Evolutionary conservation across 2,888 invertebrate species (phyloP).

Genomic region (Emesis furor): DNA sequence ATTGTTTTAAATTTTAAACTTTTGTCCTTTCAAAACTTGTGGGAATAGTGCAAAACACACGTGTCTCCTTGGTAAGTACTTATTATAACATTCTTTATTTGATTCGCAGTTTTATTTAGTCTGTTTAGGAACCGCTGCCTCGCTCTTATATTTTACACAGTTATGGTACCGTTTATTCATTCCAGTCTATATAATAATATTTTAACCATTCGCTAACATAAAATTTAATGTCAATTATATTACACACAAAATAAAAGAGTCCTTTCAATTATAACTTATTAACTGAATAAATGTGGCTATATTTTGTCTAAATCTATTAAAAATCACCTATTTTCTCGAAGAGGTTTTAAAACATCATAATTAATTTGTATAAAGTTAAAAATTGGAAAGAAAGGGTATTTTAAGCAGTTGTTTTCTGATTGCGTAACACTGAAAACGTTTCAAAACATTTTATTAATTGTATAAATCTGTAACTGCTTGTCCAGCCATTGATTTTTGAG

Average conservation of each 20-base stretch:
- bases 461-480: no score
- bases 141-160: slow-evolving; percentile 82
- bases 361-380: not conserved
- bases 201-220: slow-evolving; percentile 48
- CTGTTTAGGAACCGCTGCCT: slow-evolving; percentile 84
- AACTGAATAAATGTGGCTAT: slow-evolving; percentile 15
- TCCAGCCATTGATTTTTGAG: no score
- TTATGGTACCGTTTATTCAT: slow-evolving; percentile 83
- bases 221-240: slow-evolving; percentile 73
- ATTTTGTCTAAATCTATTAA: slow-evolving; percentile 14
- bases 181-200: slow-evolving; percentile 78
- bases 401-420: no score
- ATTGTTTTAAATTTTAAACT: no score
- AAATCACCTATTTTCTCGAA: not conserved
- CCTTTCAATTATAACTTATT: slow-evolving; percentile 22
- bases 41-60: no score
- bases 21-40: no score
- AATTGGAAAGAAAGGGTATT: not conserved
- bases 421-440: no score
- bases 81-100: slow-evolving; percentile 79
- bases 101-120: slow-evolving; percentile 45
- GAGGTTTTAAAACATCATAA: not conserved
- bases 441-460: no score
- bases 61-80: slow-evolving; percentile 82
- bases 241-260: slow-evolving; percentile 6